Percentiles rank a stretch among this genome's conserved stretches.
These are phyloP conservation scores for Penaeus monodon DNA, from an alignment of 2,888 invertebrate genomes.

Conservation along the genomic window DNA sequence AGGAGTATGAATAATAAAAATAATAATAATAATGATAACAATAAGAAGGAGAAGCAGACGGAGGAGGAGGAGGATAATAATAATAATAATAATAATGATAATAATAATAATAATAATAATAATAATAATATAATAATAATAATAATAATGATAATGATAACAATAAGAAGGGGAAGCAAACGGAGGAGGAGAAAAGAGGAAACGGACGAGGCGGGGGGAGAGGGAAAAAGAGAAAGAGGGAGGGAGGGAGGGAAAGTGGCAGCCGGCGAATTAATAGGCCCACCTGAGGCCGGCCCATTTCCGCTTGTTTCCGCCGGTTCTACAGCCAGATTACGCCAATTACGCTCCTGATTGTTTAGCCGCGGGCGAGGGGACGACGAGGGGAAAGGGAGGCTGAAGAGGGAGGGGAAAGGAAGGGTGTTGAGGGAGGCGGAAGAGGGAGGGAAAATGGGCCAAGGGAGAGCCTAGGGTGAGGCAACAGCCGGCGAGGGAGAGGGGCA, in stretches of 20 bases:
- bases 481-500: background rate
- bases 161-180: no score
- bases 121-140: no score
- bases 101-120: background rate
- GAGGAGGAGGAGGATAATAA: background rate
- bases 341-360: constrained; percentile 2
- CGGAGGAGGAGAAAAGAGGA: background rate
- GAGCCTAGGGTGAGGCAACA: no score
- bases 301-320: constrained; percentile 5
- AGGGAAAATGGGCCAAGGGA: no score
- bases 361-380: constrained; percentile 16
- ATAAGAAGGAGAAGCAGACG: no score
- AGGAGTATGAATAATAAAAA: background rate
- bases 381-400: background rate
- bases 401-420: background rate
- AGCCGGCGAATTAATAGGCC: constrained; percentile 1
- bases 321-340: constrained; percentile 24
- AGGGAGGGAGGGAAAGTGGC: background rate
- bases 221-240: background rate
- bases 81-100: accelerated
- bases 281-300: constrained; percentile 23
- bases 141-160: no score
- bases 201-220: background rate
- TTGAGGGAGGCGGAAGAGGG: background rate
- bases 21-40: no score